Base-by-base conservation (phyloP, 1,140 invertebrate species). In the Panagrolaimus sp. region DNA sequence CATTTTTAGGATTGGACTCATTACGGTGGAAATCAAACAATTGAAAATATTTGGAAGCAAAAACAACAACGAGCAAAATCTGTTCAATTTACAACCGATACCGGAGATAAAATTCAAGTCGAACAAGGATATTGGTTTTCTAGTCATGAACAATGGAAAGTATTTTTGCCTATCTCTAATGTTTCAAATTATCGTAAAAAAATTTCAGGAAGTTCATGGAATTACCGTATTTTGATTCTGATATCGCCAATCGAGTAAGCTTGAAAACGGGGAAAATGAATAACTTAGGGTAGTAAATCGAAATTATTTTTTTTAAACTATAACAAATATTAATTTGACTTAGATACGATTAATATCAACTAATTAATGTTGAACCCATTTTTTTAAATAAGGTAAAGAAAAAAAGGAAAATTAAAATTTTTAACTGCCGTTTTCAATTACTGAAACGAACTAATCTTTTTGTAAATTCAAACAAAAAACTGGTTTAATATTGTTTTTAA, bases 171-270 rank as follows among this genome's bases (percentile, higher is more conserved):
- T n/a, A n/a, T n/a, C n/a, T n/a, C n/a, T n/a, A n/a, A n/a, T n/a
- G n/a, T n/a, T n/a, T n/a, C n/a, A n/a, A n/a, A n/a, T n/a, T n/a
- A n/a, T n/a, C n/a, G n/a, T n/a, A n/a, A n/a, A n/a, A n/a, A n/a
- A n/a, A n/a, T n/a, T n/a, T n/a, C n/a, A n/a, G n/a, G n/a, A 68
- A 68, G 47, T 68, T 63, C 9, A 68, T 68, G 67, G 67, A 68
- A 45, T 17, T 68, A 26, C 67, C 67, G n/a, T 68, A 68, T 68
- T 68, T 68, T 26, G 67, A 68, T 45, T 15, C 24, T 12, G 52
- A 28, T n/a, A 68, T 68, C 10, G 63, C 52, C 43, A 63, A 68
- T 32, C 10, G 65, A 6, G 65, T 66, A 43, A 12, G 64, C 48
- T 8, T 15, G 26, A 52, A 8, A 2, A 4, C 1, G 15, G 14